These are phyloP conservation scores for Tachystola acroxantha DNA, from an alignment of 2,888 invertebrate species.

Conservation along the genomic window DNA sequence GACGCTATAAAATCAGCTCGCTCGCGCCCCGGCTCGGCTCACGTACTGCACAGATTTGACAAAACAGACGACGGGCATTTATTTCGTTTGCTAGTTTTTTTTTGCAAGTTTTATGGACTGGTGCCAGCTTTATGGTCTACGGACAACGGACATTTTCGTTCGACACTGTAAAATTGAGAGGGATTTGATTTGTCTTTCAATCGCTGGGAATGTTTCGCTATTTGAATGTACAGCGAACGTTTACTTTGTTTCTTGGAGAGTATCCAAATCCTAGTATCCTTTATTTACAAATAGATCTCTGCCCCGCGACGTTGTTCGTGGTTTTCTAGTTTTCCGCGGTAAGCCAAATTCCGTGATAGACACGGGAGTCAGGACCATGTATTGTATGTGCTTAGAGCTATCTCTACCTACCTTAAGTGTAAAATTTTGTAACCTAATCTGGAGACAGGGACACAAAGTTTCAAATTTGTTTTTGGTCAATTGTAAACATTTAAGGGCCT, in stretches of 20 bases:
- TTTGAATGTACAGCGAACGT: constrained; percentile 4
- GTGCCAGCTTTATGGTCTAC: constrained; percentile 69
- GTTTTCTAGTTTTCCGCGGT: no score
- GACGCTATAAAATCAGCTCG: constrained; percentile 74
- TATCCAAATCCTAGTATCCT: not conserved
- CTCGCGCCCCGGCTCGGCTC: constrained; percentile 41
- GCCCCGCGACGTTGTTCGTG: no score
- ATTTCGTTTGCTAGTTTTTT: constrained; percentile 68
- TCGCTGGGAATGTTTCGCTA: constrained; percentile 13
- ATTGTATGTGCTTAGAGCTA: no score
- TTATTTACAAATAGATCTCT: no score
- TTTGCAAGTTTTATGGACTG: constrained; percentile 70
- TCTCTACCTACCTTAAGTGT: no score
- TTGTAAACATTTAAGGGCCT: no score
- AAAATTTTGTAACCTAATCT: no score
- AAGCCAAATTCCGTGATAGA: no score
- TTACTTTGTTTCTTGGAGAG: constrained; percentile 2
- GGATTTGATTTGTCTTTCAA: constrained; percentile 39
- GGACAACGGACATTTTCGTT: constrained; percentile 49
- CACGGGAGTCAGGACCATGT: no score
- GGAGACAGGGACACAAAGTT: no score
- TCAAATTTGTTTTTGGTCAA: no score
- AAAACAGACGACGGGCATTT: constrained; percentile 74
- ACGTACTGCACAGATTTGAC: constrained; percentile 75
- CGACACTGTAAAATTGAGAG: constrained; percentile 56